Percentiles rank a stretch among this genome's conserved stretches.
Conservation (phyloP, 2,113 vertebrate species). For the Pungitius pungitius region DNA sequence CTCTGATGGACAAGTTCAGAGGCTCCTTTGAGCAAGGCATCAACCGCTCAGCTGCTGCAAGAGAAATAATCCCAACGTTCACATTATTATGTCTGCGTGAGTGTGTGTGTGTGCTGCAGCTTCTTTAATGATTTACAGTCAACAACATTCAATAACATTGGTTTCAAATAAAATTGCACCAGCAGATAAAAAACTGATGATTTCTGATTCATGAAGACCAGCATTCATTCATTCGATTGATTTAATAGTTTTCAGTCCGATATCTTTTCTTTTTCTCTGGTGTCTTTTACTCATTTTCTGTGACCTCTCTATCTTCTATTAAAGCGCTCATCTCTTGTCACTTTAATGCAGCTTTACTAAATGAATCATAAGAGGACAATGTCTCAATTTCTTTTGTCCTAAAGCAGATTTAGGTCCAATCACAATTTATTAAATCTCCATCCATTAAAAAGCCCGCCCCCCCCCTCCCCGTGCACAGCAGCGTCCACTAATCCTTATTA, state of each 20-base stretch:
- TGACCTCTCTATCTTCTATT: background rate
- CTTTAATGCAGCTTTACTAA: background rate
- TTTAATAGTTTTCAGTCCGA: background rate
- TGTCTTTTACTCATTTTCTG: background rate
- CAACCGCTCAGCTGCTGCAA: too few species aligned
- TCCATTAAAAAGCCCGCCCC: slow-evolving; percentile 85
- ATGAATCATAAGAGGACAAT: background rate
- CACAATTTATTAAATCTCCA: slow-evolving; percentile 94
- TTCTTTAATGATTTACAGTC: background rate
- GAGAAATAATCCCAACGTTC: too few species aligned
- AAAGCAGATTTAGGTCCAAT: slow-evolving; percentile 94
- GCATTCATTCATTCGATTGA: background rate
- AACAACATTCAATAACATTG: background rate
- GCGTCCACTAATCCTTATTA: slow-evolving; percentile 93
- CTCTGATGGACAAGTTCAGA: too few species aligned
- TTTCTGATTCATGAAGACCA: background rate
- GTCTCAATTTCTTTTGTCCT: slow-evolving; percentile 48
- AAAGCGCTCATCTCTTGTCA: background rate
- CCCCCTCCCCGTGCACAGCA: slow-evolving; percentile 55
- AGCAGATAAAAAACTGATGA: background rate
- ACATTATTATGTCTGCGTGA: too few species aligned
- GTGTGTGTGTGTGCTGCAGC: background rate
- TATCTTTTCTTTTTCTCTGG: background rate
- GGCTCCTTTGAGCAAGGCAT: too few species aligned
- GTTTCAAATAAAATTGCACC: background rate